Evolutionary conservation across 2,888 invertebrate species (phyloP).

Genomic region (Drosophila mayaguana): DNA sequence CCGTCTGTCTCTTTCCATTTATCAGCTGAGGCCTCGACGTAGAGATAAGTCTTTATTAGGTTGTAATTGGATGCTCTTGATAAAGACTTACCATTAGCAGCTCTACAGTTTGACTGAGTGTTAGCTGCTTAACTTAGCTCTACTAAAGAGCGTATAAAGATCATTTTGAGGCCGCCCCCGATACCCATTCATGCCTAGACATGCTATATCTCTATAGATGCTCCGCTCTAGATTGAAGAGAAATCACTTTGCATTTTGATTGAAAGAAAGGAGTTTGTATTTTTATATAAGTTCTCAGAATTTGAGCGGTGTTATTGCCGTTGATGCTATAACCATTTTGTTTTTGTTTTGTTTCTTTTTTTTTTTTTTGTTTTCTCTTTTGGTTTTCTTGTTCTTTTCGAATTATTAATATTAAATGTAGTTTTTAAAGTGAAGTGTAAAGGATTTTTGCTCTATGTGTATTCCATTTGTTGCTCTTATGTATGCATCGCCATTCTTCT

Average conservation of each 20-base stretch:
- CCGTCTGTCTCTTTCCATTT: background rate
- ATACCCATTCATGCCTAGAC: background rate
- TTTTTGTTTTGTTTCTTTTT: background rate
- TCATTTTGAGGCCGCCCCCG: too few relatives aligned
- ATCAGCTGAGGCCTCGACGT: background rate
- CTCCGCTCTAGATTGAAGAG: slow-evolving; percentile 1
- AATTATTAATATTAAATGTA: slow-evolving; percentile 58
- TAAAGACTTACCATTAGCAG: background rate
- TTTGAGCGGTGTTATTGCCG: slow-evolving; percentile 74
- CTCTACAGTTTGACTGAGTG: background rate
- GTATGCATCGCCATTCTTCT: background rate
- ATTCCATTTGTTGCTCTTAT: slow-evolving; percentile 13
- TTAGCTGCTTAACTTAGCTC: background rate
- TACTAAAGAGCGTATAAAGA: too few relatives aligned
- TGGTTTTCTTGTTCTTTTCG: slow-evolving; percentile 24
- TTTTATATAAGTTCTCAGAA: slow-evolving; percentile 75
- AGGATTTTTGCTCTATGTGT: slow-evolving; percentile 46
- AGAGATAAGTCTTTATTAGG: background rate
- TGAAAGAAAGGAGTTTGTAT: slow-evolving; percentile 76
- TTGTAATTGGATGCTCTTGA: too few relatives aligned
- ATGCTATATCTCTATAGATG: background rate
- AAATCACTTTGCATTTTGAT: slow-evolving; percentile 45
- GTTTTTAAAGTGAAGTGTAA: slow-evolving; percentile 54
- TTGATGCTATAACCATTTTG: slow-evolving; percentile 55
- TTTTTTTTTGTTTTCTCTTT: background rate